Base-by-base conservation (phyloP, 2,888 invertebrate species). In the Lobophora halterata region DNA sequence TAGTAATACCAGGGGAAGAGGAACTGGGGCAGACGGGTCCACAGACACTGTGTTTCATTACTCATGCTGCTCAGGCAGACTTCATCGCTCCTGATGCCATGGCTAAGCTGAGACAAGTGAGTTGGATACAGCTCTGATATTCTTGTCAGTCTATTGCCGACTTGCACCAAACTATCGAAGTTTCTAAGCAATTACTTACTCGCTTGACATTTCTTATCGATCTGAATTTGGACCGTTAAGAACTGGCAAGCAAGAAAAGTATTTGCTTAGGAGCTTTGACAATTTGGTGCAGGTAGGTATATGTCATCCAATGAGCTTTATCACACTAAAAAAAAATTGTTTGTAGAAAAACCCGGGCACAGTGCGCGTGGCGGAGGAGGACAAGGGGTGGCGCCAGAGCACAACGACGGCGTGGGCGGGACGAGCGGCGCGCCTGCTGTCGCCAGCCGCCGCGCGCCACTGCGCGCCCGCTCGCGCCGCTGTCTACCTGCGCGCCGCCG, bases 71-170 rank as follows among this genome's bases (percentile, higher is more conserved):
- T 34, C 96, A 96, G 81, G 95, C 95, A 55, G 97, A 97, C 65
- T 98, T 97, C 72, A 97, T 98, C 65, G 96, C 97, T 2, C 95
- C 97, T 2, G 98, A 98, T 82, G 97, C 97, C 9, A 97, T 98
- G 96, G 95, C 97, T 17, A 98, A 98, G 76, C 82, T 98, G 30
- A 90, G 97, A 73, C 98, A 98, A 90, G 95, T 93, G 68, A 49
- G 24, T 3, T 11, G 16, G n/a, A n/a, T n/a, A n/a, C n/a, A n/a
- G n/a, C n/a, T n/a, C n/a, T n/a, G n/a, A n/a, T n/a, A n/a, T 24
- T 10, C 24, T 18, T 19, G 26, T 16, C 7, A 28, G 5, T 14
- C n/a, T 18, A 2, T 11, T 20, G n/a, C n/a, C n/a, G n/a, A n/a
- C n/a, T n/a, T n/a, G n/a, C n/a, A n/a, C n/a, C n/a, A n/a, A n/a